phyloP scores from a whole-genome alignment of 2,888 invertebrate genomes.

The Agriopis leucophaearia region DNA sequence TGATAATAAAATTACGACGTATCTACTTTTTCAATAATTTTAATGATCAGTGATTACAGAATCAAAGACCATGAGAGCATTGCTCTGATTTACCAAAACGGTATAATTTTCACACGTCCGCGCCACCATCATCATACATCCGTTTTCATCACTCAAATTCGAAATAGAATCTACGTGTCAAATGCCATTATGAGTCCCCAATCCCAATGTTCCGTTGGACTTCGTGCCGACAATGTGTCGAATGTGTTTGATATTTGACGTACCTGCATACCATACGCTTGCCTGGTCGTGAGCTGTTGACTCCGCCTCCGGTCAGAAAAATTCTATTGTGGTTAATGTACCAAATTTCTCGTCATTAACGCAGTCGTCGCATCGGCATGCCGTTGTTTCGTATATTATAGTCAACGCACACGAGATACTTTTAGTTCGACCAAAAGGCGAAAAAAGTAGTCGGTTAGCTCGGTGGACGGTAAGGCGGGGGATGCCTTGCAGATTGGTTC shows the following conservation, averaged over 20 bases:
- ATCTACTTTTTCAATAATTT: too few relatives aligned
- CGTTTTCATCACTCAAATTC: conserved; percentile 42
- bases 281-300: conserved; percentile 63
- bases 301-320: conserved; percentile 77
- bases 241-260: conserved; percentile 56
- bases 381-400: conserved; percentile 64
- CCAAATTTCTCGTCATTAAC: conserved; percentile 82
- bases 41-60: neutral
- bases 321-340: conserved; percentile 84
- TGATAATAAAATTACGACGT: conserved; percentile 6
- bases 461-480: too few relatives aligned
- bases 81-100: conserved; percentile 39
- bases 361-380: conserved; percentile 67
- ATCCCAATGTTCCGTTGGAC: conserved; percentile 60
- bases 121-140: conserved; percentile 41
- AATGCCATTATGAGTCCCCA: conserved; percentile 55
- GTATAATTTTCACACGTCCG: conserved; percentile 44
- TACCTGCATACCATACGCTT: conserved; percentile 64
- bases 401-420: neutral
- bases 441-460: too few relatives aligned
- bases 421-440: neutral
- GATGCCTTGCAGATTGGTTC: too few relatives aligned
- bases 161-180: conserved; percentile 54
- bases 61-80: neutral
- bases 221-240: conserved; percentile 68